Evolutionary conservation across 2,888 invertebrate genomes (phyloP).

Genomic region (Dastarcus helophoroides): DNA sequence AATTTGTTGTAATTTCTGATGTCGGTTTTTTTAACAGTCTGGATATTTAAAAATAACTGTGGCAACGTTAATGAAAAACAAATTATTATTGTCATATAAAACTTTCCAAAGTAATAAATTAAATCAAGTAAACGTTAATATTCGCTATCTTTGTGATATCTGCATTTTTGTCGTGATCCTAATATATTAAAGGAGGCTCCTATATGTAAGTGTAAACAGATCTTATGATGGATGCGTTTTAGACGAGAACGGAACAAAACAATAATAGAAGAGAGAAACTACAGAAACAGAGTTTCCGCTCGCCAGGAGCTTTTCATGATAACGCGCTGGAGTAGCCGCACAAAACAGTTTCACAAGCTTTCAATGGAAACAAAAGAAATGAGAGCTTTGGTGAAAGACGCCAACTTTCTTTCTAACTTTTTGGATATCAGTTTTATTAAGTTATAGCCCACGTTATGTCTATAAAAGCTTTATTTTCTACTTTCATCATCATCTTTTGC

Average conservation of each 20-base stretch:
- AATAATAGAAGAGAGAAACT: constrained; percentile 1
- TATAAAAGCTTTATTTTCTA: not conserved
- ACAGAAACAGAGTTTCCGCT: constrained; percentile 1
- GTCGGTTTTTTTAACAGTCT: no score
- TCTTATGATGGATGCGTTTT: constrained; percentile 1
- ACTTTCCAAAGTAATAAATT: no score
- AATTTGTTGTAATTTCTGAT: no score
- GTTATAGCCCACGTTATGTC: not conserved
- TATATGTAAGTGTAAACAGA: constrained; percentile 1
- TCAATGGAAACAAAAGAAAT: constrained; percentile 1
- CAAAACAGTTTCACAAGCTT: constrained; percentile 1
- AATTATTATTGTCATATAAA: no score
- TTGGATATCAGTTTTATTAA: constrained; percentile 1
- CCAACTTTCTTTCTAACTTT: constrained; percentile 1
- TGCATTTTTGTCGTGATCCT: no score
- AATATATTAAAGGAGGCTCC: no score
- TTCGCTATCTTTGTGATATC: no score
- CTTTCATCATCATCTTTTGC: not conserved
- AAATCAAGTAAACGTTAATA: no score
- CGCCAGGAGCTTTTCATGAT: constrained; percentile 1
- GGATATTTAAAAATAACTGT: no score
- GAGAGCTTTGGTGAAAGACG: not conserved
- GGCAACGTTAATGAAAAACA: no score
- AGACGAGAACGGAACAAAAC: constrained; percentile 1
- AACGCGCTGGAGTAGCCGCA: constrained; percentile 2